These are phyloP conservation scores for Xyrauchen texanus DNA, from an alignment of 2,113 vertebrate genomes.

Conservation along the genomic window DNA sequence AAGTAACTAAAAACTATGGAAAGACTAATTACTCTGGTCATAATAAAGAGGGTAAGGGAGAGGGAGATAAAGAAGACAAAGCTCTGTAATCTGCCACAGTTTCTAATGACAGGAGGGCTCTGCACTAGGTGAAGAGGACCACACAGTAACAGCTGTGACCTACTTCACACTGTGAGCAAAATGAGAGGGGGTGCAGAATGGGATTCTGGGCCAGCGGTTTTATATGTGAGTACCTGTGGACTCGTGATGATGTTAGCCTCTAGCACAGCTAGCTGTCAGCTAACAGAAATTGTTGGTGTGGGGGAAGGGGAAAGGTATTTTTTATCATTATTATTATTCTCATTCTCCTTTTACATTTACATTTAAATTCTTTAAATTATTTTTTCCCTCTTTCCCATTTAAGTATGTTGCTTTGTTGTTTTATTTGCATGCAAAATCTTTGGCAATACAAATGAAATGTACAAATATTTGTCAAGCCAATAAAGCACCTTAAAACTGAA, in stretches of 20 bases:
- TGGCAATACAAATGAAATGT: no score
- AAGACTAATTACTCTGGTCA: background rate
- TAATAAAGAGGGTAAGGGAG: background rate
- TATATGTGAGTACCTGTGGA: constrained; percentile 58
- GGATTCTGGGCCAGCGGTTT: constrained; percentile 60
- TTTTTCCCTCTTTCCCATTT: no score
- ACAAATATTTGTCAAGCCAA: no score
- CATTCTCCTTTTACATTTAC: no score
- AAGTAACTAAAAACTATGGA: background rate
- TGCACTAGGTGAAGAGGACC: constrained; percentile 59
- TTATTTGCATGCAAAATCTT: no score
- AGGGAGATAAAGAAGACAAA: constrained; percentile 6
- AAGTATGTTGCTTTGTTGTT: no score
- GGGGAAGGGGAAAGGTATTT: constrained; percentile 54
- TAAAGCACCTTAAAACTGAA: no score
- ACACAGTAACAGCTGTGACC: constrained; percentile 76
- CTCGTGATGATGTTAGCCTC: constrained; percentile 58
- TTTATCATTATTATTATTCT: no score
- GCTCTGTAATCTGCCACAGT: constrained; percentile 46
- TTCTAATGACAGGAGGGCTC: constrained; percentile 44
- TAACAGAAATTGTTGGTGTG: constrained; percentile 59
- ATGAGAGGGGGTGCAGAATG: constrained; percentile 35
- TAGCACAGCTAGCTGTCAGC: constrained; percentile 64
- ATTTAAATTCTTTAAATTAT: no score
- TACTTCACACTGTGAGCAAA: constrained; percentile 65